Evolutionary conservation across 2,113 vertebrate species (phyloP).

Genomic region (Engystomops pustulosus): DNA sequence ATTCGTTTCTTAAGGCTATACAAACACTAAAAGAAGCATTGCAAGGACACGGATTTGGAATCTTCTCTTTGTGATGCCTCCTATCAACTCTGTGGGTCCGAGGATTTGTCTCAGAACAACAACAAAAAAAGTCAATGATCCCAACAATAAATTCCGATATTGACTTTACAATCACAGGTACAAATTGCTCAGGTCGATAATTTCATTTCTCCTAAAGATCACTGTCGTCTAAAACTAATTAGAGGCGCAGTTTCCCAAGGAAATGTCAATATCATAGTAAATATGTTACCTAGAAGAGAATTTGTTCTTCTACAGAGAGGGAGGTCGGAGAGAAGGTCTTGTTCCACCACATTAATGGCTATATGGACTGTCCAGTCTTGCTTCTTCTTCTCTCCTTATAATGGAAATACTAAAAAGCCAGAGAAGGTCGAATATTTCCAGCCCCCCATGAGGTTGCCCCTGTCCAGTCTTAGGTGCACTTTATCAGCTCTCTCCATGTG

Average conservation of each 20-base stretch:
- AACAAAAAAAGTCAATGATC: slow-evolving; percentile 76
- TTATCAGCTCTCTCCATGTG: slow-evolving; percentile 97
- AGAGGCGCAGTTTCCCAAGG: slow-evolving; percentile 83
- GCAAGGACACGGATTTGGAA: slow-evolving; percentile 71
- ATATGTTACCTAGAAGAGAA: slow-evolving; percentile 77
- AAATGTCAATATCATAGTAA: slow-evolving; percentile 86
- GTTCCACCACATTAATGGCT: slow-evolving; percentile 74
- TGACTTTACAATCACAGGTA: slow-evolving; percentile 83
- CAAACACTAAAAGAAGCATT: slow-evolving; percentile 89
- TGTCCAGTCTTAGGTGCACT: slow-evolving; percentile 96
- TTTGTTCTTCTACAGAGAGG: slow-evolving; percentile 77
- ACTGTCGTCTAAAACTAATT: slow-evolving; percentile 83
- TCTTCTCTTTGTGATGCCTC: slow-evolving; percentile 71
- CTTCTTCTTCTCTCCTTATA: slow-evolving; percentile 82
- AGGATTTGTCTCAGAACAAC: slow-evolving; percentile 71
- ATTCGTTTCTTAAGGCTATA: slow-evolving; percentile 88
- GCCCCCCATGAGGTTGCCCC: slow-evolving; percentile 98
- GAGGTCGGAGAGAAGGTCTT: slow-evolving; percentile 71
- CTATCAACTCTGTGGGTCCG: slow-evolving; percentile 69
- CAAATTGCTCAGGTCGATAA: slow-evolving; percentile 81
- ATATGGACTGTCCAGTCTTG: slow-evolving; percentile 69
- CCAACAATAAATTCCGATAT: slow-evolving; percentile 86
- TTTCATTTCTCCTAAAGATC: slow-evolving; percentile 85
- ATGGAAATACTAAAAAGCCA: slow-evolving; percentile 98
- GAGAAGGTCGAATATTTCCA: slow-evolving; percentile 99